phyloP scores from a whole-genome alignment of 2,113 vertebrate genomes.

The Athene noctua region DNA sequence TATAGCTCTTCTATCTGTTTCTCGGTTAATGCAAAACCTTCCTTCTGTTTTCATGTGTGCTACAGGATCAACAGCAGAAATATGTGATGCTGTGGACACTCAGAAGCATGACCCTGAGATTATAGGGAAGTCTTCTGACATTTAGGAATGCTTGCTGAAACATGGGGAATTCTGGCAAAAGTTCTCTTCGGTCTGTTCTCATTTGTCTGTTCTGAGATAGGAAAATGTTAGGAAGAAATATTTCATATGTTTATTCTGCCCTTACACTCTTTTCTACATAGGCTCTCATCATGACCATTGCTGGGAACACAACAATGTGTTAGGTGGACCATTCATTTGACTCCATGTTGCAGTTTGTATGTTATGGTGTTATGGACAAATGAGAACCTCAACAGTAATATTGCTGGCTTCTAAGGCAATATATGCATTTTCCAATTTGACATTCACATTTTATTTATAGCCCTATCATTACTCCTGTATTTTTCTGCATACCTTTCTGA shows the following conservation, averaged over 20 bases:
- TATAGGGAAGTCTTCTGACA: neutral
- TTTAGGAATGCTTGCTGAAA: neutral
- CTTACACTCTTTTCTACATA: neutral
- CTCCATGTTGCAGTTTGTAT: fast-evolving
- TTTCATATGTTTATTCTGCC: neutral
- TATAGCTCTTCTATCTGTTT: neutral
- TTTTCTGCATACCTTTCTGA: neutral
- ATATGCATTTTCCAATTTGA: neutral
- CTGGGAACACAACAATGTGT: neutral
- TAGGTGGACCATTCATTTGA: neutral
- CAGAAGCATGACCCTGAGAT: neutral
- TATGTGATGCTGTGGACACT: neutral
- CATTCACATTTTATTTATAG: neutral
- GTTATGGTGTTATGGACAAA: neutral
- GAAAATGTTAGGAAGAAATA: neutral
- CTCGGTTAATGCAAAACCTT: neutral
- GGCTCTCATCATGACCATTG: neutral
- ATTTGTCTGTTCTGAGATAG: neutral
- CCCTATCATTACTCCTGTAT: neutral
- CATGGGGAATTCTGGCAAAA: neutral
- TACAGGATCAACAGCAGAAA: neutral
- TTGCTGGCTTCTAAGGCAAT: neutral
- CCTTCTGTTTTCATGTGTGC: neutral
- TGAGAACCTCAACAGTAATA: neutral
- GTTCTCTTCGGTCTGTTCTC: neutral